Conservation (phyloP, 2,797 vertebrate genomes). For the Phataginus tetradactyla region DNA sequence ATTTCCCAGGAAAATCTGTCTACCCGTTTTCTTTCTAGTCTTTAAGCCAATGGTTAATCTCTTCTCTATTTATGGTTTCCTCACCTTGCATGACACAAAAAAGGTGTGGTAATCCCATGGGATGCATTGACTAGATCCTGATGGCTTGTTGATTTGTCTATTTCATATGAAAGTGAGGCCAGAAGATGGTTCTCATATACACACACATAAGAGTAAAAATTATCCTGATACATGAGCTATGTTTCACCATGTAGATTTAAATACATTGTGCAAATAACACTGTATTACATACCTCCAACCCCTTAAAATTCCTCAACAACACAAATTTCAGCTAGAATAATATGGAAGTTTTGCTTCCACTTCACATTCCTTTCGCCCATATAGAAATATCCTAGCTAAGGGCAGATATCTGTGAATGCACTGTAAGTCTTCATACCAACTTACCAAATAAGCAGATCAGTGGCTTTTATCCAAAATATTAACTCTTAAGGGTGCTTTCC, state of each 20-base stretch:
- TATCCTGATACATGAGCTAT: background rate
- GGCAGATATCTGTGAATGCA: background rate
- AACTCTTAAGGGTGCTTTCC: background rate
- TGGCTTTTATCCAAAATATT: background rate
- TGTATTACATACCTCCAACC: background rate
- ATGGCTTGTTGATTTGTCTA: background rate
- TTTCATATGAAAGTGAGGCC: background rate
- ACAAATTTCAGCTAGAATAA: conserved; percentile 22
- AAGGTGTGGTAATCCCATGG: background rate
- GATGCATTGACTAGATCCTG: background rate
- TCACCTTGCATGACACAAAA: background rate
- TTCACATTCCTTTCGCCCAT: background rate
- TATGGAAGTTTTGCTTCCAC: background rate
- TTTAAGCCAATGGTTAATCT: background rate
- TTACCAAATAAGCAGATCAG: background rate
- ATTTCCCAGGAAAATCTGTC: background rate
- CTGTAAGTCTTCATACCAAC: background rate
- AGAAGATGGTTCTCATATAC: background rate
- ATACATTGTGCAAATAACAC: background rate
- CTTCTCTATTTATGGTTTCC: background rate
- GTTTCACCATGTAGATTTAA: conserved; percentile 17
- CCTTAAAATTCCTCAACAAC: conserved; percentile 36
- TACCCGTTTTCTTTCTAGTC: conserved; percentile 10
- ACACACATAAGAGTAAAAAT: background rate
- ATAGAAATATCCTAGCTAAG: background rate